Base-by-base conservation (phyloP, 2,888 invertebrate genomes). In the Palloptera scutellata region DNA sequence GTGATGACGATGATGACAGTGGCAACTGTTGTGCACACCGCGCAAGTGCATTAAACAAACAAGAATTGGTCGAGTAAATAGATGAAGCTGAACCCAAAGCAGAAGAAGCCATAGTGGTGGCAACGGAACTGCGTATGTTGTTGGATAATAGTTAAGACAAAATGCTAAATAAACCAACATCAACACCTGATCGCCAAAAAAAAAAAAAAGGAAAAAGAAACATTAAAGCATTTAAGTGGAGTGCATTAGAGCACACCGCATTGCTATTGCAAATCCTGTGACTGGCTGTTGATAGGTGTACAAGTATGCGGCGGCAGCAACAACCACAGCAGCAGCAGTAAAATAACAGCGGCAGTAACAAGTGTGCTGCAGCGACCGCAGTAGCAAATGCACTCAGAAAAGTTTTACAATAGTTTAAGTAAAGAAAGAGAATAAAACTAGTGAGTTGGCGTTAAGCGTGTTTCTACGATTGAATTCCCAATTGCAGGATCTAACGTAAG, bases 181-280 rank as follows among this genome's bases (percentile, higher is more conserved):
- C 81, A 83, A 82, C 82, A 83, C 82, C 82, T 83, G 82, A 82
- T 82, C 78, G 77, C 73, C 77, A 76, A 77, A 79, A 68, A 72
- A 73, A 43, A 43, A 9, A 43, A 43, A 43, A 43, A 43, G 12
- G 12, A 54, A 54, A 17, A 6, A 19, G 19, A 11, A 17, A 20
- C 20, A 19, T 55, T 30, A 13, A 40, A 55, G 55, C 55, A 20
- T 55, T 55, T 20, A 55, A 55, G 20, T 55, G 20, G 30, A 40
- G 30, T 55, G 30, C 55, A 40, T 55, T 20, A 20, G 55, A 12
- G 13, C 30, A 8, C 15, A 15, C 15, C 12, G 48, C 15, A 15
- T 30, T 30, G 30, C 6, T 30, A 6, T 30, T 30, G 30, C 30
- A 30, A 30, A 30, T 30, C 61, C 19, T 61, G 64, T 63, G 67